Evolutionary conservation across 2,797 vertebrate genomes (phyloP).

Genomic region (Gymnothorax javanicus): DNA sequence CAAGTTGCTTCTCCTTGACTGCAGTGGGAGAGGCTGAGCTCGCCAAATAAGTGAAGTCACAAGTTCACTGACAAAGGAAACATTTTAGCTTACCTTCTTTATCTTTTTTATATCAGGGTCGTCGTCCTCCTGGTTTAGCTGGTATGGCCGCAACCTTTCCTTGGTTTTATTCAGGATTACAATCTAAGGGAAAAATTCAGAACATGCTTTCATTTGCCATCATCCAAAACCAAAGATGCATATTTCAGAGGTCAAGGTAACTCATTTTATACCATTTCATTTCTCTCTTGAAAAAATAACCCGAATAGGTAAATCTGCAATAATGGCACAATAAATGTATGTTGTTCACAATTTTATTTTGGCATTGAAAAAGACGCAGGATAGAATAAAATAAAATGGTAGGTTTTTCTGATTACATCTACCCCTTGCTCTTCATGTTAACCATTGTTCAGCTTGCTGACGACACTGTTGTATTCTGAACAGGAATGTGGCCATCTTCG

Average conservation of each 20-base stretch:
- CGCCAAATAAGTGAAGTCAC: background rate
- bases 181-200: constrained; percentile 69
- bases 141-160: constrained; percentile 82
- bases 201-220: background rate
- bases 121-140: constrained; percentile 86
- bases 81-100: constrained; percentile 81
- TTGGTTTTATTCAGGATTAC: constrained; percentile 88
- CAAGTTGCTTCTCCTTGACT: background rate
- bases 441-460: too few relatives aligned
- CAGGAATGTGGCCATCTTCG: too few relatives aligned
- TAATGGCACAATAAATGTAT: too few relatives aligned
- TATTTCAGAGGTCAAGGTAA: background rate
- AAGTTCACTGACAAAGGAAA: background rate
- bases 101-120: constrained; percentile 97
- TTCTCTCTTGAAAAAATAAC: too few relatives aligned
- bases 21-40: background rate
- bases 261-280: background rate
- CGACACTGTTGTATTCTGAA: too few relatives aligned
- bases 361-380: too few relatives aligned
- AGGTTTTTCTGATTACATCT: too few relatives aligned
- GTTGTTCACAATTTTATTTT: background rate
- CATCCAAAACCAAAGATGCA: background rate
- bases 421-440: too few relatives aligned
- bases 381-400: too few relatives aligned
- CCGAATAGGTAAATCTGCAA: too few relatives aligned